Conservation (phyloP, 2,797 vertebrate genomes). For the Tapirus indicus region DNA sequence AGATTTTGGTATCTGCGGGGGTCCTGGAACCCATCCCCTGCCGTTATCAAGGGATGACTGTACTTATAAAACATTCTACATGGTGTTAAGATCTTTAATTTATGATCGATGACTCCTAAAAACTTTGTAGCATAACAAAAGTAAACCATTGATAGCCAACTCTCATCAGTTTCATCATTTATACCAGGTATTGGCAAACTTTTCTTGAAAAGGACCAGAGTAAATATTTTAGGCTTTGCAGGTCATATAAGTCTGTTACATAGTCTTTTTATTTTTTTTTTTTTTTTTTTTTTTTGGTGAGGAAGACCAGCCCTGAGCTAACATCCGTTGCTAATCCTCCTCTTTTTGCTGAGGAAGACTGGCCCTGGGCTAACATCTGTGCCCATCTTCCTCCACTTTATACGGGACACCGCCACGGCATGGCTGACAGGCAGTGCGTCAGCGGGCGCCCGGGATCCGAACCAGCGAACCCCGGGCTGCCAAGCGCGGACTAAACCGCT, state of each 20-base stretch:
- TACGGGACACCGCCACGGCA: too few relatives aligned
- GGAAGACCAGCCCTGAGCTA: too few relatives aligned
- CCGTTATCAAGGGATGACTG: not conserved
- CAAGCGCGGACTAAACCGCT: too few relatives aligned
- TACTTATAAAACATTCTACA: slow-evolving; percentile 7
- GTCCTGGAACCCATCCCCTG: too few relatives aligned
- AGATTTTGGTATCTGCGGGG: too few relatives aligned
- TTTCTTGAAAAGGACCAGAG: not conserved
- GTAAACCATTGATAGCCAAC: not conserved
- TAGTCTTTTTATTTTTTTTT: not conserved
- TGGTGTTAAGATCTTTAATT: not conserved
- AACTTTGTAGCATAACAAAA: slow-evolving; percentile 2
- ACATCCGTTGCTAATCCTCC: too few relatives aligned
- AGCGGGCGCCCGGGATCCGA: too few relatives aligned
- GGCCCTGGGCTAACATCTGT: too few relatives aligned
- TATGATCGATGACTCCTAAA: not conserved
- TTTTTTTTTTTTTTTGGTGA: not conserved
- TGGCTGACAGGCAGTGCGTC: too few relatives aligned
- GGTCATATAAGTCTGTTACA: not conserved
- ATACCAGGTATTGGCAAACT: not conserved
- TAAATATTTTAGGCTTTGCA: slow-evolving; percentile 6
- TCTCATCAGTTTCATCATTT: not conserved
- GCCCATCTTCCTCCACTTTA: too few relatives aligned
- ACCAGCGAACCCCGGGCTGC: too few relatives aligned
- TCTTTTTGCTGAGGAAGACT: too few relatives aligned